Conservation (phyloP, 2,113 vertebrate species). For the Oxyruncus cristatus region DNA sequence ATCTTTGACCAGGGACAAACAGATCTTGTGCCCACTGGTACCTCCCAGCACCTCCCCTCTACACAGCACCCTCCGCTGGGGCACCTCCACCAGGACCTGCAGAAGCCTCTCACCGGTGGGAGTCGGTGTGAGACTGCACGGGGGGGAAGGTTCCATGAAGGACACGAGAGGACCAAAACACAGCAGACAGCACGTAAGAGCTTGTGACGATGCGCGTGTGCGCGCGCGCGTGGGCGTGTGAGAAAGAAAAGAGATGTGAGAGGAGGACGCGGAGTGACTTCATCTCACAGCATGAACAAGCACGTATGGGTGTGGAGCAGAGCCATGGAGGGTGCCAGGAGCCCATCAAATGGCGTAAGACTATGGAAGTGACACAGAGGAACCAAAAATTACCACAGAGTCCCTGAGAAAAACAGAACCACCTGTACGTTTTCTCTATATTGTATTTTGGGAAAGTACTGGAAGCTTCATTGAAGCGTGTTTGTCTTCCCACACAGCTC, state of each 20-base stretch:
- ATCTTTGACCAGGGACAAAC: not conserved
- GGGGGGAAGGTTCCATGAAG: not conserved
- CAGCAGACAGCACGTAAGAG: not conserved
- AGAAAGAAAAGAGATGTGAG: not conserved
- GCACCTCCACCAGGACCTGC: not conserved
- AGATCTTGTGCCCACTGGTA: not conserved
- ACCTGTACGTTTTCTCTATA: not conserved
- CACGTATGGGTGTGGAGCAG: accelerated
- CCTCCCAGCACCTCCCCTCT: not conserved
- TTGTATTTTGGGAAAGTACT: not conserved
- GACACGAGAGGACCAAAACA: not conserved
- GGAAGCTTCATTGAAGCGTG: not conserved
- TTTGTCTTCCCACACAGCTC: not conserved
- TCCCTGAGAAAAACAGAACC: not conserved
- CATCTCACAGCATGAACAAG: not conserved
- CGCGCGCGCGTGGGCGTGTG: not conserved
- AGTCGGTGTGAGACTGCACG: not conserved
- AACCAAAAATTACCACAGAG: not conserved
- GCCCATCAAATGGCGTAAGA: accelerated
- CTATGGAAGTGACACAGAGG: not conserved
- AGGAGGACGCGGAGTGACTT: not conserved
- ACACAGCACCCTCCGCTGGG: not conserved
- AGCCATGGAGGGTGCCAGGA: not conserved
- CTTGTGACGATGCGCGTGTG: not conserved
- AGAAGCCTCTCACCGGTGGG: accelerated